Evolutionary conservation across 2,113 vertebrate genomes (phyloP), one percentile per base, ranked within the genome.

Genomic region (Bubo bubo): DNA sequence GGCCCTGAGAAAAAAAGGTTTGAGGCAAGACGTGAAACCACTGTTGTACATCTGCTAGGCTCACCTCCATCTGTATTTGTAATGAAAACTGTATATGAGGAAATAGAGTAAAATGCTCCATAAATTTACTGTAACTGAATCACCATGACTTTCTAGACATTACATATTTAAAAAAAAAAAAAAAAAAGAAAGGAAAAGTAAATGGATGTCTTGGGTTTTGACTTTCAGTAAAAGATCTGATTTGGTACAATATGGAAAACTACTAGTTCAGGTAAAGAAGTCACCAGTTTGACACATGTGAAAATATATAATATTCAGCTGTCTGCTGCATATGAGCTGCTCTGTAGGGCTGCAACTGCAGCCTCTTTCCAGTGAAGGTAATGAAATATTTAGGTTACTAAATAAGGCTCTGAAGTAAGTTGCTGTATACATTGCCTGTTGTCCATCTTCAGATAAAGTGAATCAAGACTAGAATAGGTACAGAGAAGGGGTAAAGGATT

Each of bases 61-160:
- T 74, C 41, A 77, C 45, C 27, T 75, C 41, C 17, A 3, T 9
- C 37, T 84, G 39, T 21, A 9, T 34, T 35, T 41, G 27, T 24
- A 79, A 70, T 0, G 1, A 66, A 79, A 49, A 60, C 43, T 3
- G 8, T 3, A 1, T 24, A 11, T 6, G 1, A 88, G 24, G 56
- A 64, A 87, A 62, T 5, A 55, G 15, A 74, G 22, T 28, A 56
- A 73, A 90, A 77, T 49, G 5, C 1, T 88, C 12, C 35, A 34
- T 26, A 14, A 35, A 67, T 49, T 67, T 55, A 20, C 7, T 87
- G 0, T 28, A 16, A 6, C 10, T 60, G 35, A 56, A 49, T 43
- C 5, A 23, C 49, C 6, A 6, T 17, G 2, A 6, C 26, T 34
- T 52, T 91, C 64, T 24, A 67, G 24, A 16, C 11, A 27, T 39